Base-by-base conservation (phyloP, 2,113 vertebrate species). In the Trinectes maculatus region DNA sequence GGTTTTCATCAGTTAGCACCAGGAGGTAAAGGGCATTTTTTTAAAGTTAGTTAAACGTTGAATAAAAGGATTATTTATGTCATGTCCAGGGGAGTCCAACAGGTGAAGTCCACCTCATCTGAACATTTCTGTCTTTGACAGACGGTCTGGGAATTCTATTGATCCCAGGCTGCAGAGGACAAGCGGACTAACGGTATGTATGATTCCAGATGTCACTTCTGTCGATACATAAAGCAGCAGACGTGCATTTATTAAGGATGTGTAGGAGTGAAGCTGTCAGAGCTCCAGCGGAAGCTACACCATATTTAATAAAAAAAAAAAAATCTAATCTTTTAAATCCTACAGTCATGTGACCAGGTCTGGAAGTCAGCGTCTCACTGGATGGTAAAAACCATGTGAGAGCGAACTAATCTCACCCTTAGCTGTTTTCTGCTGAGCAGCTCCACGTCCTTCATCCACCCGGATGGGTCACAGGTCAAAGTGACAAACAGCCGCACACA, bases 251-350 rank as follows among this genome's bases (percentile, higher is more conserved):
- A 26, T 44, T 51, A 12, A 13, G 33, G 29, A 18, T 13, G 3
- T n/a, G 7, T 0, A 3, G 11, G 16, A 28, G 12, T 25, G 31
- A 6, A 36, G 44, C 56, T 61, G 51, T 67, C 34, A 26, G 29
- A 54, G 28, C 48, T 43, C 37, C n/a, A 44, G 21, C 25, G 53
- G 54, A 71, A 52, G 31, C 56, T 58, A 47, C 40, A 49, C 55
- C n/a, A n/a, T n/a, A n/a, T n/a, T n/a, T n/a, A 47, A 16, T 21
- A 21, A 42, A 12, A 57, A 51, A 71, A 53, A 53, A 47, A 16
- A 44, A 63, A 77, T 53, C 42, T n/a, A n/a, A n/a, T n/a, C 40
- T 52, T 25, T 43, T 31, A 63, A 74, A 63, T 72, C 60, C 43
- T 12, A 3, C 8, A 55, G 26, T 26, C 16, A 33, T 65, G 47